Evolutionary conservation across 2,797 vertebrate species (phyloP).

Genomic region (Sardinella longiceps): DNA sequence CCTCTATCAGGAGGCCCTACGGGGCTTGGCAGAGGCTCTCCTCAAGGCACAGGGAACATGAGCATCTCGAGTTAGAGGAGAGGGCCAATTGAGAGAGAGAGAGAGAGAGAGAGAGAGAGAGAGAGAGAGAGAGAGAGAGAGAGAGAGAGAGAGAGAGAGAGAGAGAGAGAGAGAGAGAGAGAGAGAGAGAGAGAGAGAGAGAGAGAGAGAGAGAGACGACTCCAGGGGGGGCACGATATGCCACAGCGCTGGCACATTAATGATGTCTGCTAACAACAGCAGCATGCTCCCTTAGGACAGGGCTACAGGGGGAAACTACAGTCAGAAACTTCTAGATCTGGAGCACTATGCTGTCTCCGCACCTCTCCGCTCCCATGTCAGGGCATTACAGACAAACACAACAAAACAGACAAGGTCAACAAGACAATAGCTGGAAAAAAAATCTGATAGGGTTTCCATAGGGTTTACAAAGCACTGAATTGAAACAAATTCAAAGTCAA

Average conservation of each 20-base stretch:
- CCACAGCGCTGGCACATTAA: neutral
- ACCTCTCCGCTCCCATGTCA: neutral
- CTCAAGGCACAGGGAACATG: constrained; percentile 29
- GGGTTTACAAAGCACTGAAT: too few species aligned
- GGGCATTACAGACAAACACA: neutral
- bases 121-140: too few species aligned
- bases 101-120: too few species aligned
- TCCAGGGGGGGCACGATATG: constrained; percentile 19
- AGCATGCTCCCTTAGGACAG: neutral
- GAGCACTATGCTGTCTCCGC: neutral
- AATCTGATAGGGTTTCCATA: neutral
- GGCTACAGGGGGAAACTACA: neutral
- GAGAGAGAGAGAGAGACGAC: constrained; percentile 12
- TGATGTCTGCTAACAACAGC: neutral
- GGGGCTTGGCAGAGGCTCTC: constrained; percentile 47
- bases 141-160: too few species aligned
- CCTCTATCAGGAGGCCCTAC: constrained; percentile 63
- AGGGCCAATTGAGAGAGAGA: constrained; percentile 13
- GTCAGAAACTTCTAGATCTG: constrained; percentile 1
- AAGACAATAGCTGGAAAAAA: neutral
- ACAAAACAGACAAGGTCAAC: neutral
- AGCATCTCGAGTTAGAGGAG: constrained; percentile 14
- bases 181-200: too few species aligned
- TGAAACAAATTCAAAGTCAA: too few species aligned
- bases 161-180: too few species aligned